These are phyloP conservation scores for Eurois occulta DNA, from an alignment of 2,888 invertebrate genomes.

Conservation along the genomic window DNA sequence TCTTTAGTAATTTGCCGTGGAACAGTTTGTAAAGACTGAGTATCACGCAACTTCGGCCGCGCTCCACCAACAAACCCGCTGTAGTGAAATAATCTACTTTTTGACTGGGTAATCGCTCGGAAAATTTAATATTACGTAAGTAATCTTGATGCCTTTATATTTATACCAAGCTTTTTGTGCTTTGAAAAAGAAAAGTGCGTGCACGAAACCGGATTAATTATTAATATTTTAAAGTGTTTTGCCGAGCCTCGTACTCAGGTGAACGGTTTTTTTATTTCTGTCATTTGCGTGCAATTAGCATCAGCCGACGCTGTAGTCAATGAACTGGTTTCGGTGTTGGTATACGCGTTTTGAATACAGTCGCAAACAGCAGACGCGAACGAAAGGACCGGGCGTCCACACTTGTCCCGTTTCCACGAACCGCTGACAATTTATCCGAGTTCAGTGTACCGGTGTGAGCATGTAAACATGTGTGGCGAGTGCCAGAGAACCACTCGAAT, in stretches of 20 bases:
- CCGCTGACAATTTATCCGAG: conserved; percentile 82
- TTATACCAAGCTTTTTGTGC: conserved; percentile 63
- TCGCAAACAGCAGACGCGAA: conserved; percentile 65
- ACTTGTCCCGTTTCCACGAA: conserved; percentile 83
- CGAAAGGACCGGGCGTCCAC: conserved; percentile 74
- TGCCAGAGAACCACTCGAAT: conserved; percentile 63
- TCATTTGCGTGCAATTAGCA: conserved; percentile 64
- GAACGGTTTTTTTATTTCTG: conserved; percentile 39
- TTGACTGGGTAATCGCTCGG: conserved; percentile 68
- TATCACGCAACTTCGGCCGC: conserved; percentile 66
- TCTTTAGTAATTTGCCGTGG: conserved; percentile 67
- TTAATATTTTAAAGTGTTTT: conserved; percentile 52
- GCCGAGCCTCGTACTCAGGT: conserved; percentile 28
- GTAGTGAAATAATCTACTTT: conserved; percentile 75
- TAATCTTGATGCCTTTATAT: conserved; percentile 74
- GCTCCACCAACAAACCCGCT: conserved; percentile 61
- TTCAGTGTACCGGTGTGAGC: conserved; percentile 82
- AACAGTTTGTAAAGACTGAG: conserved; percentile 65
- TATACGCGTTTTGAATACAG: conserved; percentile 68
- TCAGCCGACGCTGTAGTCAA: conserved; percentile 68
- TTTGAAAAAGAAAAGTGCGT: conserved; percentile 55
- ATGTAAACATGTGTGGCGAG: conserved; percentile 76
- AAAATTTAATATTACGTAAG: conserved; percentile 75
- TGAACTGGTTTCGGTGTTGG: conserved; percentile 72
- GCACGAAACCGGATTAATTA: conserved; percentile 60